These are phyloP conservation scores for Chloropsis cyanopogon DNA, from an alignment of 2,113 vertebrate genomes.

Conservation along the genomic window DNA sequence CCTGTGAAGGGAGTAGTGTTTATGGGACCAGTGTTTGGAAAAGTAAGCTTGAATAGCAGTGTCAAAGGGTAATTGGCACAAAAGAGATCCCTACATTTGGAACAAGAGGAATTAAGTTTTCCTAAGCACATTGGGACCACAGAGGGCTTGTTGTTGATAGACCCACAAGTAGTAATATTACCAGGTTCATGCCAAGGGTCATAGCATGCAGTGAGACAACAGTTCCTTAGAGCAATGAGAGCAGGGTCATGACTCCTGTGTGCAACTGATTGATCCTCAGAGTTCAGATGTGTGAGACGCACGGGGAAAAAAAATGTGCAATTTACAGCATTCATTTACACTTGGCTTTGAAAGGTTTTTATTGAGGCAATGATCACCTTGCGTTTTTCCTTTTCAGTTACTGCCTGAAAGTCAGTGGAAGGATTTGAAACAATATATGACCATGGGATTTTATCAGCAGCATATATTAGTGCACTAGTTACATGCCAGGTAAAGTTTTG, in stretches of 20 bases:
- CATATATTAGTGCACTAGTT: neutral
- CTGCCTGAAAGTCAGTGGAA: neutral
- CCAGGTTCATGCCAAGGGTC: constrained; percentile 40
- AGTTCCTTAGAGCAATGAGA: constrained; percentile 33
- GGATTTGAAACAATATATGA: neutral
- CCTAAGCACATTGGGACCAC: constrained; percentile 36
- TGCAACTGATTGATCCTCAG: constrained; percentile 33
- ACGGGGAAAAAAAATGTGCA: neutral
- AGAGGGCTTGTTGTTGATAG: constrained; percentile 28
- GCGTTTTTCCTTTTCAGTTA: constrained; percentile 10
- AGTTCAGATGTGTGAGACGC: neutral
- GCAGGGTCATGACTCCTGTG: constrained; percentile 15
- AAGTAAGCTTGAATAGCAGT: constrained; percentile 2
- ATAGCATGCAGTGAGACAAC: constrained; percentile 29
- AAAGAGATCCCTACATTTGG: constrained; percentile 36
- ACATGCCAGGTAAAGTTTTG: neutral
- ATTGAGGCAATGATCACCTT: neutral
- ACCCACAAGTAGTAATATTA: constrained; percentile 43
- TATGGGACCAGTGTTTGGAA: constrained; percentile 3
- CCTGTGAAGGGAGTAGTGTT: neutral
- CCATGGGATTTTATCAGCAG: neutral
- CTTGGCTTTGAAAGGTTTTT: constrained; percentile 6
- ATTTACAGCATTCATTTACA: neutral
- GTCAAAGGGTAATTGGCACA: constrained; percentile 38
- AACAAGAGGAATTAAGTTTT: constrained; percentile 43